Base-by-base conservation (phyloP, 2,113 vertebrate genomes). In the Tragelaphus imberbis region DNA sequence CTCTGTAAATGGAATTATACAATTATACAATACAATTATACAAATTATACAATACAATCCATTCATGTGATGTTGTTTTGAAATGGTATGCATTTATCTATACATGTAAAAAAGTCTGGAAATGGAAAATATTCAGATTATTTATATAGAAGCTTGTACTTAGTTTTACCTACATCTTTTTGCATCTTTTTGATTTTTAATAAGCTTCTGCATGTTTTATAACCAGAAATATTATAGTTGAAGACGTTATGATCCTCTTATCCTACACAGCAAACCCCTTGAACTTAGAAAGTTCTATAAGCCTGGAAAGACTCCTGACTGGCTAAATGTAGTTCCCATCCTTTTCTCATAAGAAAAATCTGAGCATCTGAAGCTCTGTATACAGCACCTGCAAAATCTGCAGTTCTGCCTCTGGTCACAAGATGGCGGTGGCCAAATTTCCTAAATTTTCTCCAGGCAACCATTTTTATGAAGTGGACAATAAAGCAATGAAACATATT, bases 141-240 rank as follows among this genome's bases (percentile, higher is more conserved):
- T 95, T 84, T 96, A 15, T 90, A 55, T 63, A 59, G 4, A n/a
- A 3, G 28, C 21, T 80, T 96, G 6, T 71, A 68, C 40, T 94
- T 96, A 77, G 33, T 84, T 96, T 95, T 82, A 3, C 23, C 36
- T 85, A 33, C 86, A 84, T 84, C 28, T 65, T 84, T 95, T 49
- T 93, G 17, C 14, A 90, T 80, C 19, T 84, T 98, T 89, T 95
- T 21, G 47, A 77, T 86, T 94, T 94, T 96, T 88, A 95, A 88
- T 96, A 81, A 84, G 51, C 17, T 82, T 92, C 14, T 86, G 19
- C 11, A 87, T 86, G 11, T 95, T 92, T 79, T 47, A 94, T 88
- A 92, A 68, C 40, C 25, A 82, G 51, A 96, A 95, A 81, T 4
- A 58, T 28, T 92, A 11, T 88, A 68, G 23, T 59, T 96, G 53